Percentiles rank a stretch among this genome's conserved stretches.
Evolutionary conservation across 1,140 invertebrate species (phyloP).

Genomic region (Dreissena polymorpha): DNA sequence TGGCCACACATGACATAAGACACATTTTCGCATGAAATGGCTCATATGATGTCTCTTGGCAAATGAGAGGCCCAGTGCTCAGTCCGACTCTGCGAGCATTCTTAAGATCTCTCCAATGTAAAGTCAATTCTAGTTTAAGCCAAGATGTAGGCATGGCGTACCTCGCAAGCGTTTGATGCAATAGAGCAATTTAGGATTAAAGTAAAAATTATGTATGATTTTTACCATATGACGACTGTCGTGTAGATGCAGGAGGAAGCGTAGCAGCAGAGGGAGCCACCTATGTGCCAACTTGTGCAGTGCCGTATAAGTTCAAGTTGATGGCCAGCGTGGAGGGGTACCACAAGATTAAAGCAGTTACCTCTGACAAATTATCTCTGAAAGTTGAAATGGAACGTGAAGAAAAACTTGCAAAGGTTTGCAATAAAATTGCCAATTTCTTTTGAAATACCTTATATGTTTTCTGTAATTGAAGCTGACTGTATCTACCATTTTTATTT

Average conservation of each 20-base stretch:
- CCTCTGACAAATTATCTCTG: constrained; percentile 13
- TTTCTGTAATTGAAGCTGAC: not conserved
- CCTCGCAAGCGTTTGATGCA: too few relatives aligned
- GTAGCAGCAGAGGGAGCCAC: constrained; percentile 32
- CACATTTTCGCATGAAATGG: too few relatives aligned
- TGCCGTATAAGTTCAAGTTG: constrained; percentile 35
- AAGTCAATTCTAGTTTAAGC: too few relatives aligned
- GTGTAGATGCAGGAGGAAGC: constrained; percentile 20
- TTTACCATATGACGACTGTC: too few relatives aligned
- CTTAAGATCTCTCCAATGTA: too few relatives aligned
- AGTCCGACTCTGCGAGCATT: too few relatives aligned
- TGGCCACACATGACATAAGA: too few relatives aligned
- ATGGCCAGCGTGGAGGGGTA: constrained; percentile 23
- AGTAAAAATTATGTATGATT: too few relatives aligned
- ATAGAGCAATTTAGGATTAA: too few relatives aligned
- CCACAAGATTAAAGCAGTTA: constrained; percentile 18
- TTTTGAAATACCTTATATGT: not conserved
- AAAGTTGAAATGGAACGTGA: constrained; percentile 15
- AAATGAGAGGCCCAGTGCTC: too few relatives aligned
- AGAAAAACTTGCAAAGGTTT: constrained; percentile 27
- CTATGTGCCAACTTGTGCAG: constrained; percentile 21
- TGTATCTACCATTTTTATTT: not conserved
- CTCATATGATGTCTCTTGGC: too few relatives aligned
- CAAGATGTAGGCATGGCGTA: too few relatives aligned
- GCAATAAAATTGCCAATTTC: not conserved